Evolutionary conservation across 1,140 invertebrate species (phyloP), one percentile per base, ranked within the genome.

Genomic region (Diplogasteroides magnus): DNA sequence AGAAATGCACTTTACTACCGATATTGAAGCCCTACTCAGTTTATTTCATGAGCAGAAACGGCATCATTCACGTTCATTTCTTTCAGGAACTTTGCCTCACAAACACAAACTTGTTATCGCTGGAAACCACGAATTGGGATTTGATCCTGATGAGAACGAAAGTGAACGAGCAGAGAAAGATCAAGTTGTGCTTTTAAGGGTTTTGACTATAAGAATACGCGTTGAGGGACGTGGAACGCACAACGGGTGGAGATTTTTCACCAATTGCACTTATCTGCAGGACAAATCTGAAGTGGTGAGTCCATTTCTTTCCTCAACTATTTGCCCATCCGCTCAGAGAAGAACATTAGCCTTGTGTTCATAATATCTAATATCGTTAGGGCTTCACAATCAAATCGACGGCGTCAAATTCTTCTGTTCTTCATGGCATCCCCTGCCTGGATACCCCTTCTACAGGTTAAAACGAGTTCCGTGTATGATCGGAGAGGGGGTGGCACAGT

Each of bases 51-150:
- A n/a, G n/a, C n/a, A n/a, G n/a, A n/a, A n/a, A n/a, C n/a, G n/a
- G n/a, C n/a, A n/a, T n/a, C n/a, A n/a, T n/a, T n/a, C n/a, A n/a
- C n/a, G n/a, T n/a, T n/a, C n/a, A n/a, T n/a, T n/a, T n/a, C n/a
- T n/a, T n/a, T n/a, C 74, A 89, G 89, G 87, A 64, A 86, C 83
- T 67, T 84, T 92, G 74, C 90, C 90, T 19, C 91, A 93, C 79
- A 89, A 88, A 78, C 85, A 91, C 78, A 93, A 93, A 84, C 86
- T 93, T 71, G 90, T 92, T 0, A 92, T 93, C 77, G 90, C 91
- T 66, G 91, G 91, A 48, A 93, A 93, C 85, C 91, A 93, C 85
- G 91, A 93, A 79, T 84, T 92, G 13, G 91, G 90, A 76, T 91
- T 92, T 82, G 91, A 93, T 48, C 77, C 37, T 11, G 37, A 64